Evolutionary conservation across 2,888 invertebrate species (phyloP).

Genomic region (Epinotia nisella): DNA sequence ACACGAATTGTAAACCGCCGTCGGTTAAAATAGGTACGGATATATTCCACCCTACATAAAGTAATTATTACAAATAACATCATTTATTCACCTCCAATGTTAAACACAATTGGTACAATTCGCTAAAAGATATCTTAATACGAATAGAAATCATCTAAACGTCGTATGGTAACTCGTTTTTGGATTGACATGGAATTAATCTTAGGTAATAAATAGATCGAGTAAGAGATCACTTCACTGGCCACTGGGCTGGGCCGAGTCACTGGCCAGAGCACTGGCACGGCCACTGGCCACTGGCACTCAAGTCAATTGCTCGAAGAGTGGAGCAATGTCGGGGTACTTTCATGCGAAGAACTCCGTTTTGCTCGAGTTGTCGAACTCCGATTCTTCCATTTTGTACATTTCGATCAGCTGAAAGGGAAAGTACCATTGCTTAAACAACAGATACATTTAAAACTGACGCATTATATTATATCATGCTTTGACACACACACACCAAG

Average conservation of each 20-base stretch:
- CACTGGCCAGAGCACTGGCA: constrained; percentile 62
- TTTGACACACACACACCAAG: no score
- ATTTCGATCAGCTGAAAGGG: constrained; percentile 92
- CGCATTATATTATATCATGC: no score
- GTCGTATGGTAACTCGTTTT: constrained; percentile 17
- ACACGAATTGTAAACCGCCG: neutral
- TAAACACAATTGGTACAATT: neutral
- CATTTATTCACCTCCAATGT: neutral
- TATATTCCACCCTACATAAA: neutral
- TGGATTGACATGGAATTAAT: constrained; percentile 30
- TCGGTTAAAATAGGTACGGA: neutral
- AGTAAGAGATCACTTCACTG: constrained; percentile 66
- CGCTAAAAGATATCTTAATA: constrained; percentile 11
- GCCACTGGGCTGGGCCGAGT: neutral
- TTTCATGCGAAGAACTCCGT: constrained; percentile 95
- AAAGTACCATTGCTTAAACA: constrained; percentile 35
- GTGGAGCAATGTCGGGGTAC: constrained; percentile 77
- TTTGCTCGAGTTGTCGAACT: constrained; percentile 94
- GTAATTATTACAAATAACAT: neutral
- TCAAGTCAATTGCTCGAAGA: constrained; percentile 73
- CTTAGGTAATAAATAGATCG: constrained; percentile 14
- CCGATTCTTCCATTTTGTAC: constrained; percentile 97
- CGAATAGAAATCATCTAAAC: constrained; percentile 7
- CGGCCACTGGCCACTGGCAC: constrained; percentile 48
- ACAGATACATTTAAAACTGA: neutral